Conservation (phyloP, 2,888 invertebrate genomes). For the Nemoura dubitans region DNA sequence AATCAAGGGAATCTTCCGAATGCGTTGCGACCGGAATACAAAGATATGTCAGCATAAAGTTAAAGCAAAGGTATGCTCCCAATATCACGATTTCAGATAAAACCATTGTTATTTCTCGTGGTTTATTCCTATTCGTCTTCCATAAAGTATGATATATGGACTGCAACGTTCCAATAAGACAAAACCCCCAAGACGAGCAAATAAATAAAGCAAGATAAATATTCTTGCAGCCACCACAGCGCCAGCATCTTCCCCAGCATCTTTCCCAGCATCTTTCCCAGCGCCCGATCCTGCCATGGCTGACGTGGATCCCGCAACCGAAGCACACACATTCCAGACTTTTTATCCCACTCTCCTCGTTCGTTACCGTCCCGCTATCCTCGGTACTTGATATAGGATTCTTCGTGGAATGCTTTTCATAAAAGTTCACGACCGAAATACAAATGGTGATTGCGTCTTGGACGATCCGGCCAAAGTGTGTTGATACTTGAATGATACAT, state of each 20-base stretch:
- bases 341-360: not conserved
- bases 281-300: too few species aligned
- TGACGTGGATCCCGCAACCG: not conserved
- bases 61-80: not conserved
- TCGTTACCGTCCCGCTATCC: not conserved
- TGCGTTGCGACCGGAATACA: not conserved
- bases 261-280: not conserved
- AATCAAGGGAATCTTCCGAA: not conserved
- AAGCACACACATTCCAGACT: not conserved
- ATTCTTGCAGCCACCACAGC: not conserved
- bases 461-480: not conserved
- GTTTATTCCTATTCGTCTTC: slow-evolving; percentile 12
- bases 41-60: not conserved
- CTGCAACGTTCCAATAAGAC: slow-evolving; percentile 12
- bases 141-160: slow-evolving; percentile 7
- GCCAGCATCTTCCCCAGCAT: not conserved
- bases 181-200: not conserved
- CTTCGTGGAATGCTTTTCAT: not conserved
- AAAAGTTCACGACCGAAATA: not conserved
- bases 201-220: not conserved
- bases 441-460: not conserved
- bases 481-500: not conserved
- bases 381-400: not conserved
- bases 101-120: not conserved
- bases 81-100: not conserved